Evolutionary conservation across 2,888 invertebrate species (phyloP).

Genomic region (Mellilla xanthometata): DNA sequence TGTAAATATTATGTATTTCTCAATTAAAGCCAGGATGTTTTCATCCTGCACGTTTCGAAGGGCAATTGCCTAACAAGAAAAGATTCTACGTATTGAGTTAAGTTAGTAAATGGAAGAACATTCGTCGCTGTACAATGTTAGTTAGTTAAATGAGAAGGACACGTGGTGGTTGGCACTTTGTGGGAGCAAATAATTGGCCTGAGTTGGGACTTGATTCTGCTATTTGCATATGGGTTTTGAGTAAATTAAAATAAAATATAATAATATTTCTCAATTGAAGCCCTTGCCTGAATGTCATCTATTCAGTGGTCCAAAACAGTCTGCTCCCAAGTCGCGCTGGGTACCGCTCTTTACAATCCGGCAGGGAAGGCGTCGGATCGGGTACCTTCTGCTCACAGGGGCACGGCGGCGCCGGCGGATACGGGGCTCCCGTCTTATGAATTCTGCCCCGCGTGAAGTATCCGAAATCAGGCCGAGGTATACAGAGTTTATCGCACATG

Average conservation of each 20-base stretch:
- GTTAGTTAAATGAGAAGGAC: too few relatives aligned
- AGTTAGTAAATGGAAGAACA: too few relatives aligned
- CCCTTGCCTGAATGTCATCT: not conserved
- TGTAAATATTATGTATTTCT: not conserved
- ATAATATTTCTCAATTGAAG: too few relatives aligned
- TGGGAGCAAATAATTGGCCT: too few relatives aligned
- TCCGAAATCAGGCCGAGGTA: slow-evolving; percentile 90
- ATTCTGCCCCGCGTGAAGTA: slow-evolving; percentile 89
- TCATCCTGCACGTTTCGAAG: not conserved
- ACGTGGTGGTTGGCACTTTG: too few relatives aligned
- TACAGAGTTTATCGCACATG: slow-evolving; percentile 87
- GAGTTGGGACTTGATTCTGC: too few relatives aligned
- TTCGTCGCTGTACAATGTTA: too few relatives aligned
- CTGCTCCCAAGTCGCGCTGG: slow-evolving; percentile 85
- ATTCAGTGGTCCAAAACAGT: slow-evolving; percentile 76
- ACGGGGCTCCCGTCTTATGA: slow-evolving; percentile 80
- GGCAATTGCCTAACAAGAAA: too few relatives aligned
- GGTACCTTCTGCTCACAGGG: slow-evolving; percentile 81
- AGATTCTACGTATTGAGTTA: too few relatives aligned
- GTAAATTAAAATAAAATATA: too few relatives aligned
- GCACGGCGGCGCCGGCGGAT: slow-evolving; percentile 79
- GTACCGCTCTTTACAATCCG: slow-evolving; percentile 81
- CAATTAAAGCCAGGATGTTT: not conserved
- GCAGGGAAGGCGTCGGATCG: slow-evolving; percentile 85
- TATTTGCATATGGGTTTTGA: too few relatives aligned